A percentile compares a stretch with the other conserved stretches of the same genome.
These are phyloP conservation scores for Percopsis omiscomaycus DNA, from an alignment of 2,797 vertebrate genomes.

Conservation along the genomic window DNA sequence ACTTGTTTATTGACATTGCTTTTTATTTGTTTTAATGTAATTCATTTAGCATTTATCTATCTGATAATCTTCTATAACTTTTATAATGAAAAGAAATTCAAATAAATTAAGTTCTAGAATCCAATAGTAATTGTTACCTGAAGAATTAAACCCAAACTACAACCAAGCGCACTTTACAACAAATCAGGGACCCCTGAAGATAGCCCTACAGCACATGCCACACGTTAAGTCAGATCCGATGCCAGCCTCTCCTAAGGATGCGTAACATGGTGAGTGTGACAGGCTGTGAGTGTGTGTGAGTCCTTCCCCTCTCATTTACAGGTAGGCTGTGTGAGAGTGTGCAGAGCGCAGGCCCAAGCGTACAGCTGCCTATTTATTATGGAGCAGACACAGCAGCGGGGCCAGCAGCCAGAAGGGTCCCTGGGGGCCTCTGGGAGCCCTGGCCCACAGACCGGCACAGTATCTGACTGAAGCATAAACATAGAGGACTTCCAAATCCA, in stretches of 20 bases:
- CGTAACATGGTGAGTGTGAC: slow-evolving; percentile 52
- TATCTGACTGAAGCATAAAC: slow-evolving; percentile 74
- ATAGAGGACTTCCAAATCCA: slow-evolving; percentile 59
- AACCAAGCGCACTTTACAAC: too few species aligned
- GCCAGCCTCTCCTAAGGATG: slow-evolving; percentile 19
- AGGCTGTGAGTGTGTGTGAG: slow-evolving; percentile 34
- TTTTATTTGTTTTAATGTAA: too few species aligned
- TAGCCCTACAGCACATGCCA: not conserved
- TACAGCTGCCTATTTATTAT: slow-evolving; percentile 74
- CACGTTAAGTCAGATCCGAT: not conserved
- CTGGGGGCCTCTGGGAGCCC: slow-evolving; percentile 38
- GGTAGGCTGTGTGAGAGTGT: slow-evolving; percentile 61
- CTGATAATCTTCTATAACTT: too few species aligned
- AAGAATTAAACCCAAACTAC: too few species aligned
- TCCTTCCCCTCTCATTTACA: slow-evolving; percentile 63
- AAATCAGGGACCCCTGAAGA: not conserved
- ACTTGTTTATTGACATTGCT: too few species aligned
- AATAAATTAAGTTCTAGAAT: too few species aligned
- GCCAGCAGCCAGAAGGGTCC: slow-evolving; percentile 49
- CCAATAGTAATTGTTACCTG: too few species aligned
- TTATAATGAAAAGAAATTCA: not conserved
- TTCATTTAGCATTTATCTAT: too few species aligned
- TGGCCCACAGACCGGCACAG: slow-evolving; percentile 48
- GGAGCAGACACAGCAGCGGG: slow-evolving; percentile 55
- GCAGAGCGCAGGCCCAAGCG: slow-evolving; percentile 53